Percentiles rank a stretch among this genome's conserved stretches.
Conservation (phyloP, 2,888 invertebrate genomes). For the Melinopterus prodromus region DNA sequence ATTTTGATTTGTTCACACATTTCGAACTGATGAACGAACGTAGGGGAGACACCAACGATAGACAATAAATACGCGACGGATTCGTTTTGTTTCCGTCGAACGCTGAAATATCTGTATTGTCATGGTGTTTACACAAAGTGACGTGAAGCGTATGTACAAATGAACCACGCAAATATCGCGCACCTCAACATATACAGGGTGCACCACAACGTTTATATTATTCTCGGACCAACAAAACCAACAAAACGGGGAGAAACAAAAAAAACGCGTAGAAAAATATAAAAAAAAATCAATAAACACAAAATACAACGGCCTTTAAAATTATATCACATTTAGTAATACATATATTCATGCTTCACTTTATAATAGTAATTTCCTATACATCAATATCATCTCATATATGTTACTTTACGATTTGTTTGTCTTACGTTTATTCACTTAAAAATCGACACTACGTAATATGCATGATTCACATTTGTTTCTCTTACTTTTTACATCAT, state of each 20-base stretch:
- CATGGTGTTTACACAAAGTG: not conserved
- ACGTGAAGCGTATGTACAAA: not conserved
- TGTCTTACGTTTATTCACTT: not conserved
- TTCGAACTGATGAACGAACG: not conserved
- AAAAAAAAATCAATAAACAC: not conserved
- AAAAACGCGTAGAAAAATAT: not conserved
- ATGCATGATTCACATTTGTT: not conserved
- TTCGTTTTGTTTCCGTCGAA: not conserved
- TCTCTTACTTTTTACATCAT: not conserved
- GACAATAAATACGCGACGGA: not conserved
- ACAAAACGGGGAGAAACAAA: not conserved
- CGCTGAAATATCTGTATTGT: not conserved
- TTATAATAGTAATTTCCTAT: not conserved
- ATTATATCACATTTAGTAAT: not conserved
- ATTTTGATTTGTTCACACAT: not conserved
- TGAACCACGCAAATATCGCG: not conserved
- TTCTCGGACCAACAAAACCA: not conserved
- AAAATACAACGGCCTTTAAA: not conserved
- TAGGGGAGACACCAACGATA: not conserved
- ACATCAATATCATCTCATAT: not conserved
- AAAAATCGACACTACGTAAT: conserved; percentile 4
- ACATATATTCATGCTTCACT: not conserved
- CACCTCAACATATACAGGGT: not conserved
- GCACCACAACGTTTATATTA: not conserved
- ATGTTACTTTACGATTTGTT: not conserved